Percentiles rank a stretch among this genome's conserved stretches.
phyloP scores from a whole-genome alignment of 2,113 vertebrate genomes.

The Gasterosteus nipponicus region DNA sequence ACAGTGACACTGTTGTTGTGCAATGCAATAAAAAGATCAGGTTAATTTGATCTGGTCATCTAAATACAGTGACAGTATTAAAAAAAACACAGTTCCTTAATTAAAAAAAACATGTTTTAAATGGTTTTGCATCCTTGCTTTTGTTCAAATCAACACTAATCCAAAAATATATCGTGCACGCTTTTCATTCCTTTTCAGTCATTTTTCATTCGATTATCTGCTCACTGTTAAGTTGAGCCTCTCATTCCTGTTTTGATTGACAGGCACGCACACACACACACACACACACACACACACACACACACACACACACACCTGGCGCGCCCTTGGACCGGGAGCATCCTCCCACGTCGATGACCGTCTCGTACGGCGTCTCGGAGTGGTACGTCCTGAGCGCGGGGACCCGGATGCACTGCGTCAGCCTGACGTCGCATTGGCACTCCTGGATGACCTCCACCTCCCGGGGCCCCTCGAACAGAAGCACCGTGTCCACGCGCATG shows the following conservation, averaged over 20 bases:
- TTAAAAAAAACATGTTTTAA: neutral
- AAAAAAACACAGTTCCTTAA: neutral
- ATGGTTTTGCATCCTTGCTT: neutral
- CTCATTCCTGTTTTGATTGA: constrained; percentile 1
- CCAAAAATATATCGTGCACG: no score
- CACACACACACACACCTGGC: constrained; percentile 62
- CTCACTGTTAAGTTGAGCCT: neutral
- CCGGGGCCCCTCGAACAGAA: constrained; percentile 73
- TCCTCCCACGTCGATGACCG: constrained; percentile 76
- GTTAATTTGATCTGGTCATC: neutral
- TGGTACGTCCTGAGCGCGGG: constrained; percentile 81
- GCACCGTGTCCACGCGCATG: constrained; percentile 71
- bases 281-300: neutral
- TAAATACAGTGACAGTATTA: neutral
- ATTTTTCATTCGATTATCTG: neutral
- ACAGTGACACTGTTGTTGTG: neutral
- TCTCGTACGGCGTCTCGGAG: constrained; percentile 80
- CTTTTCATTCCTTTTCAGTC: neutral
- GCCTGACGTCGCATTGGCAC: constrained; percentile 79
- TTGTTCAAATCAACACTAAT: neutral
- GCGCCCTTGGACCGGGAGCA: constrained; percentile 74
- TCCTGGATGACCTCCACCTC: constrained; percentile 80
- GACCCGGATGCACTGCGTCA: constrained; percentile 72
- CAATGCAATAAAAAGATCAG: neutral
- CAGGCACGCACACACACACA: constrained; percentile 17